Conservation (phyloP, 2,888 invertebrate species). For the Lycia hirtaria region DNA sequence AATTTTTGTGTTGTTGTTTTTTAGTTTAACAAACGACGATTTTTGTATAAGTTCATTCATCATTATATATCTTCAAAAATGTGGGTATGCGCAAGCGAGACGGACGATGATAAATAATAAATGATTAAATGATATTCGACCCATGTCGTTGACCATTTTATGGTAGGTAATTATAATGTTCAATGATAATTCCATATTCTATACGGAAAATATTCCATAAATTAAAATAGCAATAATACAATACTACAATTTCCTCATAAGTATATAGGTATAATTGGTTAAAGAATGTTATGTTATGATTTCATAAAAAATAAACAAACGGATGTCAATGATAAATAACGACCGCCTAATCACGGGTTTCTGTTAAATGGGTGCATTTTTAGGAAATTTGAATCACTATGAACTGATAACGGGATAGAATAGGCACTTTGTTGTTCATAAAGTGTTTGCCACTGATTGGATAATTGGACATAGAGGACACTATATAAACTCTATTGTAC, state of each 20-base stretch:
- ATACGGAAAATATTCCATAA: neutral
- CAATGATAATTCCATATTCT: neutral
- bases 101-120: too few relatives aligned
- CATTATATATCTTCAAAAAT: too few relatives aligned
- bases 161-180: neutral
- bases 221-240: neutral
- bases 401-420: constrained; percentile 10
- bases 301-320: constrained; percentile 15
- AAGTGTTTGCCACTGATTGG: constrained; percentile 2
- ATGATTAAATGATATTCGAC: neutral
- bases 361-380: constrained; percentile 13
- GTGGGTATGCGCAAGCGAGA: too few relatives aligned
- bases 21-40: too few relatives aligned
- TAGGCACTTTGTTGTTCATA: constrained; percentile 3
- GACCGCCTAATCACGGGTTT: constrained; percentile 18
- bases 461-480: constrained; percentile 12
- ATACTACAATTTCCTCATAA: neutral
- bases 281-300: constrained; percentile 6
- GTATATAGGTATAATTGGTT: too few relatives aligned
- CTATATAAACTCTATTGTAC: neutral
- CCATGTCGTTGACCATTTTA: neutral
- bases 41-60: too few relatives aligned
- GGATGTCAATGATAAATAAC: constrained; percentile 25
- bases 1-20: too few relatives aligned
- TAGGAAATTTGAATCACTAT: constrained; percentile 7